Percentiles rank a stretch among this genome's conserved stretches.
Conservation (phyloP, 1,140 invertebrate species). For the Ostrea denselamellosa region DNA sequence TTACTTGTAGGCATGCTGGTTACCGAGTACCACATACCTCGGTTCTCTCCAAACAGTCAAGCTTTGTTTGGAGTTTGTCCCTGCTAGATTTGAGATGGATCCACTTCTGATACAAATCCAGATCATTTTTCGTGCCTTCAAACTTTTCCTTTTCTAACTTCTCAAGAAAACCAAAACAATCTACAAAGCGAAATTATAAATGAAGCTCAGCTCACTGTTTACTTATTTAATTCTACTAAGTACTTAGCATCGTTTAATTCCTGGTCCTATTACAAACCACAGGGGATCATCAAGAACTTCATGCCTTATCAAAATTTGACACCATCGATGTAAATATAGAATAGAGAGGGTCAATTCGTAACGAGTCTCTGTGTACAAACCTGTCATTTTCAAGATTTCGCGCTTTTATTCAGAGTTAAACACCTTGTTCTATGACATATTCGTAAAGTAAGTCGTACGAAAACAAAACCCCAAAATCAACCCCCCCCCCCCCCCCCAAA, state of each 20-base stretch:
- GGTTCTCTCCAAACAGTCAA: neutral
- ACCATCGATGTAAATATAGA: neutral
- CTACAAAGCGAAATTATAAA: neutral
- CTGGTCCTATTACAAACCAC: no score
- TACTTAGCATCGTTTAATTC: no score
- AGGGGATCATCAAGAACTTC: no score
- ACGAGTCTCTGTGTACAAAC: neutral
- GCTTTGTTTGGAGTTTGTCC: neutral
- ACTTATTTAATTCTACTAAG: no score
- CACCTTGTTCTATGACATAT: neutral
- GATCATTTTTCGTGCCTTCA: neutral
- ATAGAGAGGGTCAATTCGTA: no score
- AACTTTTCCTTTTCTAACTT: neutral
- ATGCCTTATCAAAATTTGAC: neutral
- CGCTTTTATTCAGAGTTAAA: neutral
- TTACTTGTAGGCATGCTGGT: no score
- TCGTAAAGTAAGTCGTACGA: neutral
- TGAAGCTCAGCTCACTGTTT: no score
- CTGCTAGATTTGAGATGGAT: neutral
- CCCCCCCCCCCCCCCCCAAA: no score
- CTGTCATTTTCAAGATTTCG: neutral
- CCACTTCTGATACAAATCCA: neutral
- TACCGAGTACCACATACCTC: neutral
- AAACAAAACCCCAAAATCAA: no score
- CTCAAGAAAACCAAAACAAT: constrained; percentile 24